Conservation (phyloP, 2,888 invertebrate species). For the Fragum sueziense region DNA sequence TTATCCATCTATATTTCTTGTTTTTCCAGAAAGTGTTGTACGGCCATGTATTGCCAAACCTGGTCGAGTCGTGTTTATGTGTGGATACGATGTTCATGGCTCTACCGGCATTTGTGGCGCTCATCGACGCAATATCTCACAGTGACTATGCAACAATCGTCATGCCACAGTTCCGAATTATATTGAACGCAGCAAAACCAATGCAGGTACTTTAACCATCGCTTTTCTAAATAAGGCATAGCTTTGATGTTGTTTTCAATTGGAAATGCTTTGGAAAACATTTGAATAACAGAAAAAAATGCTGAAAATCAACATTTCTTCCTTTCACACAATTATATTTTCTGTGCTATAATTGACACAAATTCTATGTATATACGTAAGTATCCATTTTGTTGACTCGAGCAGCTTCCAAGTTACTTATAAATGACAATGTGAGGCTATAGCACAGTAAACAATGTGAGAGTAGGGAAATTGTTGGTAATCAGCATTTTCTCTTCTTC, state of each 20-base stretch:
- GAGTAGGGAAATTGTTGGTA: too few relatives aligned
- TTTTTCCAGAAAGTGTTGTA: constrained; percentile 95
- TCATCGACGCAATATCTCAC: constrained; percentile 73
- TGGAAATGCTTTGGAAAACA: not conserved
- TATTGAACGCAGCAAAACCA: constrained; percentile 82
- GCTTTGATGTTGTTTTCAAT: not conserved
- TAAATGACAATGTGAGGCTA: too few relatives aligned
- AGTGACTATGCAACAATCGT: constrained; percentile 85
- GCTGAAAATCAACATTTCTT: not conserved
- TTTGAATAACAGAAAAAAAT: not conserved
- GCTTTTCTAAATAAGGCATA: too few relatives aligned
- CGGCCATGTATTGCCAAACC: constrained; percentile 95
- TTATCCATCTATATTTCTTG: too few relatives aligned
- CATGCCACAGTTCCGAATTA: constrained; percentile 86
- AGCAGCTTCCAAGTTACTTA: too few relatives aligned
- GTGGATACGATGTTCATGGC: constrained; percentile 92
- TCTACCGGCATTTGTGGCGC: constrained; percentile 73
- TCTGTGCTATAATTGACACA: too few relatives aligned
- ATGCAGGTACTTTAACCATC: constrained; percentile 92
- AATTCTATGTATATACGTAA: too few relatives aligned
- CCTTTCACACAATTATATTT: too few relatives aligned
- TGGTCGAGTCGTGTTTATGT: constrained; percentile 92
- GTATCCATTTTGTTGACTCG: too few relatives aligned
- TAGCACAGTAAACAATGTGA: too few relatives aligned
- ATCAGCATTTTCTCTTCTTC: too few relatives aligned